These are phyloP conservation scores for Holcopasites calliopsidis DNA, from an alignment of 1,140 invertebrate genomes.

Conservation along the genomic window DNA sequence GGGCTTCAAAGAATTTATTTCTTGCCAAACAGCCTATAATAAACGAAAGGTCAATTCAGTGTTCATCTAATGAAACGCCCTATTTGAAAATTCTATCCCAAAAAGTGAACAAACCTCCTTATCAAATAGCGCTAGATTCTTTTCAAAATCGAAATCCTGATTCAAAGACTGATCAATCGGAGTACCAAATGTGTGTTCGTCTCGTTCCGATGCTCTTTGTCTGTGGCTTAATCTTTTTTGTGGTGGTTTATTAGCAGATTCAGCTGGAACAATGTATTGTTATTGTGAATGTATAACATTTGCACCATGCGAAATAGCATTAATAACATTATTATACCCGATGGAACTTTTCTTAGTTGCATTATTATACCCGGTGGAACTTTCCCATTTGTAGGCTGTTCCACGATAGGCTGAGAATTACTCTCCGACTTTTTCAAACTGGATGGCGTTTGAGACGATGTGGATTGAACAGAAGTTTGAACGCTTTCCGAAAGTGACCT, in stretches of 20 bases:
- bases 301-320: too few species aligned
- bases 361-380: conserved; percentile 73
- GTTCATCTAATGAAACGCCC: too few species aligned
- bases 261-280: conserved; percentile 44
- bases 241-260: conserved; percentile 62
- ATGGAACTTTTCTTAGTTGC: conserved; percentile 56
- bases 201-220: conserved; percentile 76
- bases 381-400: conserved; percentile 72
- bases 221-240: conserved; percentile 66
- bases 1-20: conserved; percentile 86
- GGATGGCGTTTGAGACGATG: conserved; percentile 44
- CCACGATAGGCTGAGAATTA: conserved; percentile 52
- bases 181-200: conserved; percentile 83
- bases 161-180: conserved; percentile 81
- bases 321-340: conserved; percentile 72
- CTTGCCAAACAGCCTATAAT: conserved; percentile 80
- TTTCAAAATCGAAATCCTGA: conserved; percentile 96
- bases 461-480: conserved; percentile 59
- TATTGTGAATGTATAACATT: not conserved
- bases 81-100: too few species aligned
- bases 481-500: conserved; percentile 79
- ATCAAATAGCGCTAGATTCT: conserved; percentile 94
- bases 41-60: not conserved
- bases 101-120: conserved; percentile 84
- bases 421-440: conserved; percentile 67